A percentile compares a stretch with the other conserved stretches of the same genome.
phyloP scores from a whole-genome alignment of 2,797 vertebrate species.

The Leuciscus waleckii region DNA sequence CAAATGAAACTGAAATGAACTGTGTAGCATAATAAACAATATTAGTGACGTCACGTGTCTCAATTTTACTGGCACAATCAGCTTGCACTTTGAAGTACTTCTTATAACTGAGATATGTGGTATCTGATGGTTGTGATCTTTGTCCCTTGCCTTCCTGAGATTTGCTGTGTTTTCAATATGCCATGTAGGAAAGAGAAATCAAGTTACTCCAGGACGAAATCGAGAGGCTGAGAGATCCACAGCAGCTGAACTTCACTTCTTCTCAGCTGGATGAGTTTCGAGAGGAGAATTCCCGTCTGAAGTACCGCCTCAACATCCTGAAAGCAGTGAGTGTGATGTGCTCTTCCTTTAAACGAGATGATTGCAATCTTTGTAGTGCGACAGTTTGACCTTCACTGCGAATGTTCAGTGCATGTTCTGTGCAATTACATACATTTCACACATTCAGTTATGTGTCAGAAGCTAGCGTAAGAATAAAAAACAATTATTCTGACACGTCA shows the following conservation, averaged over 20 bases:
- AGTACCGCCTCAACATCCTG: constrained; percentile 91
- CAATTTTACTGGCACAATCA: not conserved
- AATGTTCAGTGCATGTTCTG: not conserved
- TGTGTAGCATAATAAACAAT: not conserved
- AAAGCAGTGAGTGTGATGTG: constrained; percentile 77
- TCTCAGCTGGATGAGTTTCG: constrained; percentile 79
- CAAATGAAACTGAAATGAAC: not conserved
- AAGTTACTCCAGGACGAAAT: constrained; percentile 85
- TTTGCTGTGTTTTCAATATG: not conserved
- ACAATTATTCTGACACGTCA: not conserved
- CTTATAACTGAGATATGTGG: not conserved
- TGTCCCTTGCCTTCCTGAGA: not conserved
- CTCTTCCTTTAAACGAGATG: not conserved
- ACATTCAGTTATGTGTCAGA: not conserved
- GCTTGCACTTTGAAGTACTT: not conserved
- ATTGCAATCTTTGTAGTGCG: not conserved
- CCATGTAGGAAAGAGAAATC: constrained; percentile 88
- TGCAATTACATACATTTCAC: not conserved
- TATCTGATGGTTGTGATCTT: not conserved
- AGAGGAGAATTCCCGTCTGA: constrained; percentile 90
- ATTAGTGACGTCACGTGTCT: not conserved
- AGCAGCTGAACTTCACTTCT: constrained; percentile 69
- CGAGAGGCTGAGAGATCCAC: constrained; percentile 83
- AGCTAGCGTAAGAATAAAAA: not conserved
- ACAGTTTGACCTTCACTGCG: not conserved